Evolutionary conservation across 2,113 vertebrate genomes (phyloP), one percentile per base, ranked within the genome.

Genomic region (Argyrosomus japonicus): DNA sequence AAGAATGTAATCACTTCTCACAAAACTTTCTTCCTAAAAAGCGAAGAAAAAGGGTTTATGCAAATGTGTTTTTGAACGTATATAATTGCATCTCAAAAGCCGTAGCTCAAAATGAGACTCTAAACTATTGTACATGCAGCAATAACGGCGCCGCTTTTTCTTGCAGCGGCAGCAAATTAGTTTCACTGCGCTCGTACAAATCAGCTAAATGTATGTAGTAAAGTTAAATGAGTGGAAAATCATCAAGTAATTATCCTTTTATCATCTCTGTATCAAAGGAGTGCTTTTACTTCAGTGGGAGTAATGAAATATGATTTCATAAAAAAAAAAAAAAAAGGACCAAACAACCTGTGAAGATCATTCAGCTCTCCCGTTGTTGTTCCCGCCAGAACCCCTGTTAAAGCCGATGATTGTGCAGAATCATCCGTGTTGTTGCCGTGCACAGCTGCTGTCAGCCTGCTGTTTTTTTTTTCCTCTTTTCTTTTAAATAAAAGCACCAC

Each of bases 161-260:
- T 10, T 12, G 25, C 48, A 18, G 47, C 45, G 8, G n/a, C 57
- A 32, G 45, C 27, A 75, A 40, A 75, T 43, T 40, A 3, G 36
- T 47, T 45, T 57, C 23, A 36, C 57, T 78, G 79, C 32, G 29
- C 57, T 29, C 23, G 14, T 1, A 15, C 19, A n/a, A 40, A 53
- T 27, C 69, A 48, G 61, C 45, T 67, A 13, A 69, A 75, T 53
- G 53, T 69, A 63, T 32, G 74, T 43, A 23, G 17, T 48, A 9
- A 45, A 68, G 43, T 62, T 64, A 82, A 83, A 79, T 50, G 40
- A 64, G 77, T 58, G 61, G 57, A 57, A 58, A 82, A 81, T 68
- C 64, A 56, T 13, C 5, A 0, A 14, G 10, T 62, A 85, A 81
- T 88, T 85, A 86, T 86, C 54, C 73, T 77, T 88, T 92, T 83